These are phyloP conservation scores for Gallinago solitaria DNA, from an alignment of 2,797 vertebrate genomes.

Conservation along the genomic window DNA sequence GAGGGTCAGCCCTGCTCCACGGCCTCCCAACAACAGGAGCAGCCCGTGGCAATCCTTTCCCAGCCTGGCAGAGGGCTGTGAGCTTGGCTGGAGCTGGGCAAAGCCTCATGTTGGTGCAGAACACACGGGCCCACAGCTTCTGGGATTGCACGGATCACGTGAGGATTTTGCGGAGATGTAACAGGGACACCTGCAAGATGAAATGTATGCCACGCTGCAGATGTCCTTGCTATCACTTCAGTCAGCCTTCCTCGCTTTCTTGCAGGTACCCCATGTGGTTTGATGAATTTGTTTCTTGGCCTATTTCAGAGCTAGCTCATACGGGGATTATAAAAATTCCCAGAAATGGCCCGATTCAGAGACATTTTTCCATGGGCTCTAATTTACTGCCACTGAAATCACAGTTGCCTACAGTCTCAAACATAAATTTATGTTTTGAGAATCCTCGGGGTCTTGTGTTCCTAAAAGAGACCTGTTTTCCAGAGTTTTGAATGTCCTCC, in stretches of 20 bases:
- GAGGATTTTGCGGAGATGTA: background rate
- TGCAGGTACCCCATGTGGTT: background rate
- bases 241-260: background rate
- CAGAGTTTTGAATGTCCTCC: background rate
- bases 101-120: background rate
- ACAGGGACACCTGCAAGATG: background rate
- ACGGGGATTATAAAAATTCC: background rate
- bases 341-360: background rate
- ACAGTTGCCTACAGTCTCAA: background rate
- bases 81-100: background rate
- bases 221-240: background rate
- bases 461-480: background rate
- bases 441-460: background rate
- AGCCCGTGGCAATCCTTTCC: background rate
- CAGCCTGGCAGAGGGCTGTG: background rate
- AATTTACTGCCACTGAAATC: background rate
- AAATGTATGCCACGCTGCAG: background rate
- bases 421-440: background rate
- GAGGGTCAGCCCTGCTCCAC: background rate
- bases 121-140: background rate
- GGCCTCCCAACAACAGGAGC: background rate
- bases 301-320: background rate
- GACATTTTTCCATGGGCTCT: background rate
- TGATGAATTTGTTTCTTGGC: background rate
- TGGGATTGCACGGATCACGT: fast-evolving